Percentiles rank a stretch among this genome's conserved stretches.
Conservation (phyloP, 2,797 vertebrate genomes). For the Anguilla obscura region DNA sequence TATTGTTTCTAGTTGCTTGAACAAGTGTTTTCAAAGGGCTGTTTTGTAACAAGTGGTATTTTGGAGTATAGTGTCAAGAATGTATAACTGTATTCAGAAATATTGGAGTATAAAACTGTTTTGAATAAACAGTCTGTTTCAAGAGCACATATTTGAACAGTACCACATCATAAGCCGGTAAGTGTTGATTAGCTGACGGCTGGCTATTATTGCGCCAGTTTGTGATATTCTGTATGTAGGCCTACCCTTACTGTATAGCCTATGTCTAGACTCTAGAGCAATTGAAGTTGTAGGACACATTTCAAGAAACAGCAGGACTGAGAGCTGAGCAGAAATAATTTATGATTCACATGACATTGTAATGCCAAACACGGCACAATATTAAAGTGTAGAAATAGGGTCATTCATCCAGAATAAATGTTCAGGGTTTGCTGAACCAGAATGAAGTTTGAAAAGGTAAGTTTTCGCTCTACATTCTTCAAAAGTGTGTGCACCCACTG, state of each 20-base stretch:
- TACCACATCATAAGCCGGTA: too few species aligned
- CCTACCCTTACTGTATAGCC: too few species aligned
- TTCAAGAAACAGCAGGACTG: too few species aligned
- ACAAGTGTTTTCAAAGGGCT: background rate
- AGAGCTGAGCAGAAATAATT: too few species aligned
- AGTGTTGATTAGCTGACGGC: too few species aligned
- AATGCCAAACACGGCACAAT: background rate
- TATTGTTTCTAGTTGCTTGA: background rate
- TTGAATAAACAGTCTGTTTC: background rate
- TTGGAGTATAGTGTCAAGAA: background rate
- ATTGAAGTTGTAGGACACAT: too few species aligned
- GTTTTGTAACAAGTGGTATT: background rate
- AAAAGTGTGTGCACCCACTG: background rate
- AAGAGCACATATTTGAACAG: too few species aligned
- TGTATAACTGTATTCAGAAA: background rate
- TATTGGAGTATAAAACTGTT: background rate
- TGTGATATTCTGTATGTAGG: too few species aligned
- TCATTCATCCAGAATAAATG: background rate
- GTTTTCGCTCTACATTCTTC: background rate
- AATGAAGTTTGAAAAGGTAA: background rate
- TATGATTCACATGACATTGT: too few species aligned
- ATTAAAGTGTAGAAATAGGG: background rate
- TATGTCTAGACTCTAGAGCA: too few species aligned
- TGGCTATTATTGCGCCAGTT: too few species aligned
- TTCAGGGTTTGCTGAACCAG: background rate